These are phyloP conservation scores for Caenorhabditis tropicalis DNA, from an alignment of 1,140 invertebrate species.

Conservation along the genomic window DNA sequence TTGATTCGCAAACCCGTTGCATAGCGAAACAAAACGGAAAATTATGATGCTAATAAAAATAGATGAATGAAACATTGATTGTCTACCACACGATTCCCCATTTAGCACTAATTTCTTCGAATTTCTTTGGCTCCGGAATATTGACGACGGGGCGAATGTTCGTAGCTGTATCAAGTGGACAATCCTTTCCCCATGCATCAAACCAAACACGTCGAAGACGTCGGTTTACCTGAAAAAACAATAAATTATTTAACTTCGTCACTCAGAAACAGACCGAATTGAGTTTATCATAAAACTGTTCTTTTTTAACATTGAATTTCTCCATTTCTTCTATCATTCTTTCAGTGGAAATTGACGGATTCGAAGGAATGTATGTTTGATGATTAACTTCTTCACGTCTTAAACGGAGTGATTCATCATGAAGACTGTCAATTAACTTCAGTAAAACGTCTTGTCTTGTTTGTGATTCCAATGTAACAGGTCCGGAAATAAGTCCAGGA, in stretches of 20 bases:
- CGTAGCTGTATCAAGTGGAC: not conserved
- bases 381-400: constrained; percentile 29
- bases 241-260: not conserved
- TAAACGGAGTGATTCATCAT: constrained; percentile 19
- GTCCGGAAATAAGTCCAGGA: constrained; percentile 16
- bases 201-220: constrained; percentile 21
- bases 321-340: constrained; percentile 27
- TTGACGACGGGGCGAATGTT: not conserved
- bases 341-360: not conserved
- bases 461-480: constrained; percentile 13
- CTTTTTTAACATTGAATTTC: not conserved
- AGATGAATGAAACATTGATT: not conserved
- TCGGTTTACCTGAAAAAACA: constrained; percentile 3
- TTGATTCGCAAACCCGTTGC: not conserved
- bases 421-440: constrained; percentile 1
- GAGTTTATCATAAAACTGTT: constrained; percentile 30
- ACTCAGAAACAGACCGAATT: not conserved
- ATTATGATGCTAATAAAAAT: not conserved
- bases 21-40: not conserved
- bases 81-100: constrained; percentile 28
- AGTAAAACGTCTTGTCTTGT: constrained; percentile 21
- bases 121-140: not conserved
- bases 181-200: constrained; percentile 15
- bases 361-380: constrained; percentile 8
- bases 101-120: constrained; percentile 25